Evolutionary conservation across 2,113 vertebrate species (phyloP).

Genomic region (Steatornis caripensis): DNA sequence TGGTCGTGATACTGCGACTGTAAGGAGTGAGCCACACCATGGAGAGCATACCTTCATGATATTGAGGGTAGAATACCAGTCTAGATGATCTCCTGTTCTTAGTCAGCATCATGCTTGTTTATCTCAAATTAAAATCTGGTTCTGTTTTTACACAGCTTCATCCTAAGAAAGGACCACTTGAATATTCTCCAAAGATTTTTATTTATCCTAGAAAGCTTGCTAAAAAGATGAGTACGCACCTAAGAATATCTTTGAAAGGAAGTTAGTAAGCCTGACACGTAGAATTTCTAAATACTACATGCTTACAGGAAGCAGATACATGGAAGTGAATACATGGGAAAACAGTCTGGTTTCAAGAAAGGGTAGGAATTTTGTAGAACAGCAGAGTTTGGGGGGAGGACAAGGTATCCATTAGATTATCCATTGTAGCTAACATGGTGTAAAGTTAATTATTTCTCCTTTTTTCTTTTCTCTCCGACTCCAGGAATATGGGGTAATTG

Average conservation of each 20-base stretch:
- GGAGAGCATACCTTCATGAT: background rate
- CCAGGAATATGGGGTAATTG: background rate
- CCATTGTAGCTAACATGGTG: background rate
- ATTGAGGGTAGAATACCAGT: background rate
- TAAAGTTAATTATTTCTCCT: background rate
- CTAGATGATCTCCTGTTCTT: background rate
- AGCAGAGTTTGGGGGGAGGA: background rate
- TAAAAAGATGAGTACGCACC: background rate
- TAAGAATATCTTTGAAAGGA: background rate
- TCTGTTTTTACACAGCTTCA: background rate
- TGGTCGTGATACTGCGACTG: background rate
- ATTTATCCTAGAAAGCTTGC: background rate
- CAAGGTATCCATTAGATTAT: background rate
- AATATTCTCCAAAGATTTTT: background rate
- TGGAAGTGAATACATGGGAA: background rate
- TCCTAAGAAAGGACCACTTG: background rate
- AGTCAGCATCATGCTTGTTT: fast-evolving
- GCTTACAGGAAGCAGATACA: background rate
- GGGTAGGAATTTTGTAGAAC: background rate
- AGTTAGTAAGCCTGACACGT: background rate
- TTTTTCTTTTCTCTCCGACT: background rate
- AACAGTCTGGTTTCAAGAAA: background rate
- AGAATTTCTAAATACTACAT: background rate
- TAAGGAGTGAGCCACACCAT: background rate
- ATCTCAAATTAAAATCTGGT: background rate